A percentile compares a stretch with the other conserved stretches of the same genome.
Evolutionary conservation across 1,140 invertebrate genomes (phyloP).

Genomic region (Drosophila prosaltans): DNA sequence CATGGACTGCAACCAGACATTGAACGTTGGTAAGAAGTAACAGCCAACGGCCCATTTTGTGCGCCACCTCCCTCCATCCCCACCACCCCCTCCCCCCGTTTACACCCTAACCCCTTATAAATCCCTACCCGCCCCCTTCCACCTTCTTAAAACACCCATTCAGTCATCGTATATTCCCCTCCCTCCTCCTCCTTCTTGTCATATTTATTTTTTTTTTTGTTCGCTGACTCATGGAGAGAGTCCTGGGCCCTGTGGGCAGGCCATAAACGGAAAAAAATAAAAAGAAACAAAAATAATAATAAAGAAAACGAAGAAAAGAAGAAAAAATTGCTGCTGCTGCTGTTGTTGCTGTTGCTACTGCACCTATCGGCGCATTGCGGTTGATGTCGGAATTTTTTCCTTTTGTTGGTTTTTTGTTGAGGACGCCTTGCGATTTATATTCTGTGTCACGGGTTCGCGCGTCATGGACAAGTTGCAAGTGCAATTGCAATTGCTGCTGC

Average conservation of each 20-base stretch:
- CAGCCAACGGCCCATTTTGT: slow-evolving; percentile 26
- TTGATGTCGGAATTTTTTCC: slow-evolving; percentile 41
- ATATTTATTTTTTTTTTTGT: slow-evolving; percentile 12
- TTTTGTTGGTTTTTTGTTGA: slow-evolving; percentile 43
- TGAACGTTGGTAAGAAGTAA: slow-evolving; percentile 27
- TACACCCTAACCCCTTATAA: no score
- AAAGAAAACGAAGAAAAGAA: slow-evolving; percentile 1
- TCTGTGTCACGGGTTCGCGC: slow-evolving; percentile 69
- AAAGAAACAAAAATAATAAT: slow-evolving; percentile 15
- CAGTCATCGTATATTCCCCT: background rate
- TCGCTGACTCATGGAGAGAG: background rate
- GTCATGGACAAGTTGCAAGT: slow-evolving; percentile 7
- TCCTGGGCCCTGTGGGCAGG: background rate
- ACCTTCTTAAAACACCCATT: no score
- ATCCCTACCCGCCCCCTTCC: no score
- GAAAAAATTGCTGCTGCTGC: background rate
- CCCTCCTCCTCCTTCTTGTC: background rate
- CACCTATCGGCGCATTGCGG: slow-evolving; percentile 6
- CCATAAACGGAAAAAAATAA: background rate
- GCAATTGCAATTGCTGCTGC: background rate
- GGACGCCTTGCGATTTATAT: slow-evolving; percentile 62
- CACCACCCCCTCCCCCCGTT: background rate
- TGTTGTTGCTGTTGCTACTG: background rate
- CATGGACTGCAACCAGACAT: slow-evolving; percentile 33
- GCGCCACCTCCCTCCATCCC: slow-evolving; percentile 8